These are phyloP conservation scores for Lepidocyrtinus sp. DNA, from an alignment of 2,888 invertebrate species.

Conservation along the genomic window DNA sequence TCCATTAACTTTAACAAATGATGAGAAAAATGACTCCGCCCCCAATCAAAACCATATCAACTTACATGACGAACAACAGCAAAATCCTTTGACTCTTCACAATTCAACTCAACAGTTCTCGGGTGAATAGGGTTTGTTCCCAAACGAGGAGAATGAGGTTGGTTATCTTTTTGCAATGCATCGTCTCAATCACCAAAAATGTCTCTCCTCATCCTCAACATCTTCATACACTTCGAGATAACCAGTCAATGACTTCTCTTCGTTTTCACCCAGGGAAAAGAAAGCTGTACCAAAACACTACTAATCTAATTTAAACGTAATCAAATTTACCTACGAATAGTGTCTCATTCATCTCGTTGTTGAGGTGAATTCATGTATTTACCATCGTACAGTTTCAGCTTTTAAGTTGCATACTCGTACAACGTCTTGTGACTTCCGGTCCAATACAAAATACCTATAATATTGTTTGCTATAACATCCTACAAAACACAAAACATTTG, in stretches of 20 bases:
- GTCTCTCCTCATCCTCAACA: constrained; percentile 26
- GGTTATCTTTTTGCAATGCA: constrained; percentile 16
- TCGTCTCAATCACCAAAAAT: not conserved
- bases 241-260: constrained; percentile 38
- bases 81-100: not conserved
- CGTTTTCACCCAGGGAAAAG: constrained; percentile 41
- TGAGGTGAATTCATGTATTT: too few species aligned
- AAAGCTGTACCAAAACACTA: too few species aligned
- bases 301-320: too few species aligned
- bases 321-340: too few species aligned
- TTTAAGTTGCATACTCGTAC: too few species aligned
- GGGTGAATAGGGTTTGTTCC: constrained; percentile 53
- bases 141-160: constrained; percentile 50
- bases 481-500: too few species aligned
- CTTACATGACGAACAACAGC: constrained; percentile 42
- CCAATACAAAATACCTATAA: too few species aligned
- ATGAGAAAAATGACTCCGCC: constrained; percentile 65
- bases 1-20: constrained; percentile 55
- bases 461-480: too few species aligned
- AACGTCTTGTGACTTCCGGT: too few species aligned
- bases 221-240: constrained; percentile 37
- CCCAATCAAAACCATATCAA: constrained; percentile 54
- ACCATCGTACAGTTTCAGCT: too few species aligned
- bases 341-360: too few species aligned
- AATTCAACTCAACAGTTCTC: constrained; percentile 41